Base-by-base conservation (phyloP, 2,888 invertebrate genomes). In the Sialis fuliginosa region DNA sequence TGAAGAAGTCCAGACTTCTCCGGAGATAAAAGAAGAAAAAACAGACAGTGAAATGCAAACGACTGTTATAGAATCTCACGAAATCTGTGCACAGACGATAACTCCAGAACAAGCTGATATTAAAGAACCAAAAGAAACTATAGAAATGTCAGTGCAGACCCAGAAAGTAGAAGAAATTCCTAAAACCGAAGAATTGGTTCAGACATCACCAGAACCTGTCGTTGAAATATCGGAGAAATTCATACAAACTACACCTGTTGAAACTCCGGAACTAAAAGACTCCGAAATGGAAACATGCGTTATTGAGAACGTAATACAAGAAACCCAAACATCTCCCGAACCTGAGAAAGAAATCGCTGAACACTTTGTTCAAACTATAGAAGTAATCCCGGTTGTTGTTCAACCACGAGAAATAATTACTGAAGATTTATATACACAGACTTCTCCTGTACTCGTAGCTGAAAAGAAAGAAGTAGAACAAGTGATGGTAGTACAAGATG, bases 371-470 rank as follows among this genome's bases (percentile, higher is more conserved):
- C 33, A 34, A 46, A 48, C 45, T 13, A 44, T 37, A 41, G 39
- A 41, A 33, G 44, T 12, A 4, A 9, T 41, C 6, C 22, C 41
- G n/a, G 5, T n/a, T 8, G 30, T 9, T 44, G 34, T 44, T 32
- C 34, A n/a, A 44, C 22, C 62, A 53, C 52, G 60, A 55, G 64
- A 22, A 22, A 22, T 22, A 22, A 4, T 22, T 22, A 22, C 22
- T 22, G 22, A 22, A 22, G 22, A 71, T 60, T 52, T 61, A 10
- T 51, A 64, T 40, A 63, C 69, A 52, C 68, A 79, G 62, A 81
- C 81, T 9, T 72, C 75, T 31, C 76, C 81, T 3, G 69, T 75
- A 51, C 61, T 69, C 10, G 64, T 68, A 7, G 63, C 66, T 34
- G 72, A 74, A 45, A 70, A 69, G 52, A 67, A 68, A 35, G 56